Conservation (phyloP, 1,140 invertebrate species). For the Achatina immaculata region DNA sequence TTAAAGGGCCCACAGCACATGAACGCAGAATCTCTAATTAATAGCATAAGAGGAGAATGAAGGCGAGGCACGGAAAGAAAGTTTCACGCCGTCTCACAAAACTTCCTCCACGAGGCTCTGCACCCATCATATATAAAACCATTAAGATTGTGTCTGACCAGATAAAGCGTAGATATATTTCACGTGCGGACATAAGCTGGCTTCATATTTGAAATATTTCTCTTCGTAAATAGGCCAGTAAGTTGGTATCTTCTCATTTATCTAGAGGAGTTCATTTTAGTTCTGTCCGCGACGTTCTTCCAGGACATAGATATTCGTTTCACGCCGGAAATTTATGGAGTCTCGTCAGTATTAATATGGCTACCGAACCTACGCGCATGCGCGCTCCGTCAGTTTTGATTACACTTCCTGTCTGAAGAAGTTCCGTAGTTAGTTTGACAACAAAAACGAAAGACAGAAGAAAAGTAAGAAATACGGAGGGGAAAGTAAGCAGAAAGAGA, state of each 20-base stretch:
- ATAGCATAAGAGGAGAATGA: too few species aligned
- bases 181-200: too few species aligned
- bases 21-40: too few species aligned
- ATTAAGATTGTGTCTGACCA: too few species aligned
- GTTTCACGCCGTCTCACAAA: too few species aligned
- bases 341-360: slow-evolving; percentile 5
- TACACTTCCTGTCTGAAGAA: neutral
- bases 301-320: slow-evolving; percentile 9
- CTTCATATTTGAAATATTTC: too few species aligned
- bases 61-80: too few species aligned
- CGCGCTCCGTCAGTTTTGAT: slow-evolving; percentile 21
- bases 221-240: too few species aligned
- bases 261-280: neutral
- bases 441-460: neutral
- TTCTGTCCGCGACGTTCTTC: neutral
- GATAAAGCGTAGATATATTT: too few species aligned
- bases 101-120: too few species aligned
- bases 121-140: too few species aligned
- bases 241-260: neutral
- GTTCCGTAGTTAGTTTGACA: neutral
- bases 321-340: slow-evolving; percentile 7
- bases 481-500: neutral
- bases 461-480: neutral
- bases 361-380: slow-evolving; percentile 13
- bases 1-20: too few species aligned